Percentiles rank a stretch among this genome's conserved stretches.
Conservation (phyloP, 2,888 invertebrate species). For the Cephus sareptanus region DNA sequence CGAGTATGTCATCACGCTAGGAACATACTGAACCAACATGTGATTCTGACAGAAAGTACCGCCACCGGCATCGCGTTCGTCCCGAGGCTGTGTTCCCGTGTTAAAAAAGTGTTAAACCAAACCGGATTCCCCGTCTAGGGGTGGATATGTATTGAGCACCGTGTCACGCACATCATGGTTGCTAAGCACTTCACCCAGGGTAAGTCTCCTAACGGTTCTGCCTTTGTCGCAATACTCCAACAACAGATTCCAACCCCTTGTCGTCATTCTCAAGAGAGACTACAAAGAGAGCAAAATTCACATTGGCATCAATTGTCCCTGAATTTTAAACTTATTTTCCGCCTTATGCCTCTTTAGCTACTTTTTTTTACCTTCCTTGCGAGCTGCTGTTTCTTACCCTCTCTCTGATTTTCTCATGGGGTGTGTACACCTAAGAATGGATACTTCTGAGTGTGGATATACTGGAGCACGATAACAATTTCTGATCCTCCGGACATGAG, state of each 20-base stretch:
- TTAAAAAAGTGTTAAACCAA: conserved; percentile 15
- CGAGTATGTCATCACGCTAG: neutral
- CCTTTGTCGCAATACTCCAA: neutral
- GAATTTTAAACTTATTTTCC: neutral
- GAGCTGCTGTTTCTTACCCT: neutral
- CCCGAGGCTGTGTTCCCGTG: conserved; percentile 12
- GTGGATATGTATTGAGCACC: conserved; percentile 46
- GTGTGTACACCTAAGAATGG: neutral
- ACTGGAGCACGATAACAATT: too few species aligned
- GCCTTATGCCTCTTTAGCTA: neutral
- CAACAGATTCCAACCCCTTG: neutral
- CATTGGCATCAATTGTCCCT: neutral
- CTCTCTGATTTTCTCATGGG: neutral
- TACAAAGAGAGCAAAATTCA: neutral
- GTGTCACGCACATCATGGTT: conserved; percentile 56
- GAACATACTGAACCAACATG: conserved; percentile 41
- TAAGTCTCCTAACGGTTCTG: conserved; percentile 40
- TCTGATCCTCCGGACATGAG: too few species aligned
- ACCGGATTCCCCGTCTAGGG: conserved; percentile 10
- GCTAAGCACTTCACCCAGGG: conserved; percentile 63
- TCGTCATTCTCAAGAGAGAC: neutral
- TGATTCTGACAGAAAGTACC: conserved; percentile 43
- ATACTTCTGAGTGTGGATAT: neutral
- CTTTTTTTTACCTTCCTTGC: neutral
- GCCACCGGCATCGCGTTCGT: conserved; percentile 27